Evolutionary conservation across 37 sponge, comb jelly and placozoan genomes (phyloP), one percentile per base, ranked within the genome.

Genomic region (Ianthella basta): DNA sequence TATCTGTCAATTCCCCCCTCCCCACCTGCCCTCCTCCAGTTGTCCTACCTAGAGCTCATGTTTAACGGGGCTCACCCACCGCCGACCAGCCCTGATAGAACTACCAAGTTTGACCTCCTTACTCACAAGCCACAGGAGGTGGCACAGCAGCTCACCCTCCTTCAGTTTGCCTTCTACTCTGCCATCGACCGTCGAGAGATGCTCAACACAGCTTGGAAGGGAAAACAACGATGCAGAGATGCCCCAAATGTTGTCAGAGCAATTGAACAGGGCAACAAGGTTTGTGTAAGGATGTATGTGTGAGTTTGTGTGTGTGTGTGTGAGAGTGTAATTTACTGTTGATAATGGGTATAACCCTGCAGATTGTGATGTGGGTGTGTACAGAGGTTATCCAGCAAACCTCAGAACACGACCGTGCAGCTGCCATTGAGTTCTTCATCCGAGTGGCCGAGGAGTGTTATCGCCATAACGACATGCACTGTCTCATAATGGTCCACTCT

Each of bases 291-390:
- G 3, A 12, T 72, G 37, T 15, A 6, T 30, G 38, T 36, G 37
- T 6, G 73, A 8, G 34, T 30, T 2, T 72, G 73, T 72, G 21
- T 15, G 73, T 72, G 73, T 72, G 37, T 35, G 38, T 72, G 73
- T 36, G 64, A n/a, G n/a, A n/a, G n/a, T n/a, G n/a, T n/a, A n/a
- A 61, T 61, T 61, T 27, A 61, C 4, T 61, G 3, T 12, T 61
- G 10, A 13, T 12, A 44, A 61, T 61, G 64, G 64, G 64, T 61
- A 61, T 12, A 61, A 61, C 64, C 64, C 64, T 61, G 64, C 64
- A 93, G 94, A 87, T 90, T 81, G 87, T 85, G 2, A 84, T 88
- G 0, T 94, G 94, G 94, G 91, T 94, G 56, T 73, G 65, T 21
- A 94, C 94, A 27, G 91, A 90, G 84, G 84, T 94, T 15, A 81